phyloP scores from a whole-genome alignment of 2,797 vertebrate genomes.

The Cossypha heuglini region DNA sequence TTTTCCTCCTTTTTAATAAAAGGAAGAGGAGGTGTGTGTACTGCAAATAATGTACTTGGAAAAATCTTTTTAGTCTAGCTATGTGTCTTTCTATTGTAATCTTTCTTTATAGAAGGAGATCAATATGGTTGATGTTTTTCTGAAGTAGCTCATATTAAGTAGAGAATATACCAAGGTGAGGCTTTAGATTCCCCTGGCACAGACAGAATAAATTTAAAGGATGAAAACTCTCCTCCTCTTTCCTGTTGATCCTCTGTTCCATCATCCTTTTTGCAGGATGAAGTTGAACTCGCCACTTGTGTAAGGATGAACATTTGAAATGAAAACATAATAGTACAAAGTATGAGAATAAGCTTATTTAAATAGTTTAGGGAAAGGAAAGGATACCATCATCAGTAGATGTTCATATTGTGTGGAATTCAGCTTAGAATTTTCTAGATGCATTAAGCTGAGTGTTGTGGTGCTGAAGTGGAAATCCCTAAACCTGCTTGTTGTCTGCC shows the following conservation, averaged over 20 bases:
- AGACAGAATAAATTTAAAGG: neutral
- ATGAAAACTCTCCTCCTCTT: neutral
- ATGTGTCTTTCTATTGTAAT: neutral
- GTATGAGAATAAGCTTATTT: neutral
- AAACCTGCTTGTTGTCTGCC: neutral
- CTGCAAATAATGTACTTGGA: neutral
- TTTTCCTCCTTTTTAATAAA: neutral
- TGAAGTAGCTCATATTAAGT: neutral
- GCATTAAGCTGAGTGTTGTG: neutral
- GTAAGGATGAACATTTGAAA: neutral
- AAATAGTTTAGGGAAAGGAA: neutral
- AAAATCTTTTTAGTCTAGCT: neutral
- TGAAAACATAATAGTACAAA: neutral
- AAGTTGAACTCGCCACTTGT: neutral
- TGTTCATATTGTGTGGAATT: neutral
- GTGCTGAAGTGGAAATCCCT: neutral
- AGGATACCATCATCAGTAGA: rapidly evolving
- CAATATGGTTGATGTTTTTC: neutral
- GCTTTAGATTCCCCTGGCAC: neutral
- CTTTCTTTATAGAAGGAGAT: neutral
- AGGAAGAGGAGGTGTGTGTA: neutral
- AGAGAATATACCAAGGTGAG: neutral
- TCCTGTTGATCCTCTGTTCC: neutral
- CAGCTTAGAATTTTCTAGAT: neutral
- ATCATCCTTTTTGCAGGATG: neutral